These are phyloP conservation scores for Odontothrips loti DNA, from an alignment of 2,888 invertebrate genomes.

Conservation along the genomic window DNA sequence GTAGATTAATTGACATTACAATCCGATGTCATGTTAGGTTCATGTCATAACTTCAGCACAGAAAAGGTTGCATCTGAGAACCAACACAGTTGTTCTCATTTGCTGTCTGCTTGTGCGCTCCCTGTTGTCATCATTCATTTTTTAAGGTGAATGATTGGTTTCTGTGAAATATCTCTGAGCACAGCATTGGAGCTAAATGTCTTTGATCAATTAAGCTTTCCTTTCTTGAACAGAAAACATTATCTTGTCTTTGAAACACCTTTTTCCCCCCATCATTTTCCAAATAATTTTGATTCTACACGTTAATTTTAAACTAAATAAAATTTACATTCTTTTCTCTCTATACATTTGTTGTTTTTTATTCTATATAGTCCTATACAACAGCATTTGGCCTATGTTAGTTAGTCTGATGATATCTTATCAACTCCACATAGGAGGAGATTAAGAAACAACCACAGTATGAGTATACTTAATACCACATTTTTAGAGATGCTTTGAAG, in stretches of 20 bases:
- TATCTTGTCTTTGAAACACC: background rate
- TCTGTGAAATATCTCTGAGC: too few relatives aligned
- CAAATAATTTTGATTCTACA: slow-evolving; percentile 1
- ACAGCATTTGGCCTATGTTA: slow-evolving; percentile 8
- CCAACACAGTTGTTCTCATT: background rate
- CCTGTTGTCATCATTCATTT: too few relatives aligned
- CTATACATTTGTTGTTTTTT: slow-evolving; percentile 5
- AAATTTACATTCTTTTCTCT: slow-evolving; percentile 25
- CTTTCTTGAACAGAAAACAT: background rate
- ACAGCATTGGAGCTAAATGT: too few relatives aligned
- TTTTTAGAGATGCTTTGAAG: background rate
- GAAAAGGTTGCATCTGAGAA: background rate
- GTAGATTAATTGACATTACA: slow-evolving; percentile 12
- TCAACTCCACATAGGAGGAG: background rate
- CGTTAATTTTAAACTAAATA: slow-evolving; percentile 6
- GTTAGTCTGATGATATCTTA: background rate
- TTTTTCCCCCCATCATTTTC: background rate
- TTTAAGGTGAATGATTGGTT: too few relatives aligned
- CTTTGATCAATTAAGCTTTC: background rate
- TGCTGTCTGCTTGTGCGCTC: too few relatives aligned
- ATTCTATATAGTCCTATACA: background rate
- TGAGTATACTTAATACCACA: background rate
- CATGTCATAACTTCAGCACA: background rate
- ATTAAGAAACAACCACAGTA: background rate
- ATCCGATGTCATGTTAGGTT: background rate